A percentile compares a stretch with the other conserved stretches of the same genome.
phyloP scores from a whole-genome alignment of 2,888 invertebrate genomes.

The Eulithis prunata region DNA sequence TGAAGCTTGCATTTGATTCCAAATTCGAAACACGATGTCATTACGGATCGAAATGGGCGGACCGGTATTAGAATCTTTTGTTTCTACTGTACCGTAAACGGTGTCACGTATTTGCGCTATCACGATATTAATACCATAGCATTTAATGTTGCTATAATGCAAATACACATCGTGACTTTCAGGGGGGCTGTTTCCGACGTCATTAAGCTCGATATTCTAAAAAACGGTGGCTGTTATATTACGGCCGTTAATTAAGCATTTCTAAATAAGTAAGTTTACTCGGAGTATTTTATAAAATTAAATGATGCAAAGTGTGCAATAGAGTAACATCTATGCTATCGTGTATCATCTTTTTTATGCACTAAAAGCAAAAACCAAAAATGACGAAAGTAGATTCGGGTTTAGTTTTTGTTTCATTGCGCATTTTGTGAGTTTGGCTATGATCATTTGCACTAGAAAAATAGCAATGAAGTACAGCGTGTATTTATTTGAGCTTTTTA shows the following conservation, averaged over 20 bases:
- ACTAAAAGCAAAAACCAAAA: too few relatives aligned
- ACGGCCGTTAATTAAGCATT: neutral
- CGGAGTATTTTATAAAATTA: too few relatives aligned
- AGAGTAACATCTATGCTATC: too few relatives aligned
- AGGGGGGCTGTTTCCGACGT: constrained; percentile 53
- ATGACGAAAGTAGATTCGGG: too few relatives aligned
- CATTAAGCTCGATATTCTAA: constrained; percentile 8
- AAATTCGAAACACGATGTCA: constrained; percentile 18
- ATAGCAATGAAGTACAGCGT: too few relatives aligned
- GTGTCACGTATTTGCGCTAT: constrained; percentile 27
- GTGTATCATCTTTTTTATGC: too few relatives aligned
- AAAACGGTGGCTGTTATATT: neutral
- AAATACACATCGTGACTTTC: constrained; percentile 64
- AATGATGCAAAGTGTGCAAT: too few relatives aligned
- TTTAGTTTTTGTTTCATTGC: too few relatives aligned
- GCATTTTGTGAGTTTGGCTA: too few relatives aligned
- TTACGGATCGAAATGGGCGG: constrained; percentile 16
- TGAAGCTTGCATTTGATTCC: constrained; percentile 10
- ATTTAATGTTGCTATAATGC: constrained; percentile 74
- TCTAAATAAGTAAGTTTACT: too few relatives aligned
- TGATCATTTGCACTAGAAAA: too few relatives aligned
- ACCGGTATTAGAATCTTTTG: constrained; percentile 10
- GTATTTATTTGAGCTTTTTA: too few relatives aligned
- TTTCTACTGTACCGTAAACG: constrained; percentile 15
- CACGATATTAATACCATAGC: constrained; percentile 41